A percentile compares a stretch with the other conserved stretches of the same genome.
Conservation (phyloP, 2,113 vertebrate species). For the Henicopernis longicauda region DNA sequence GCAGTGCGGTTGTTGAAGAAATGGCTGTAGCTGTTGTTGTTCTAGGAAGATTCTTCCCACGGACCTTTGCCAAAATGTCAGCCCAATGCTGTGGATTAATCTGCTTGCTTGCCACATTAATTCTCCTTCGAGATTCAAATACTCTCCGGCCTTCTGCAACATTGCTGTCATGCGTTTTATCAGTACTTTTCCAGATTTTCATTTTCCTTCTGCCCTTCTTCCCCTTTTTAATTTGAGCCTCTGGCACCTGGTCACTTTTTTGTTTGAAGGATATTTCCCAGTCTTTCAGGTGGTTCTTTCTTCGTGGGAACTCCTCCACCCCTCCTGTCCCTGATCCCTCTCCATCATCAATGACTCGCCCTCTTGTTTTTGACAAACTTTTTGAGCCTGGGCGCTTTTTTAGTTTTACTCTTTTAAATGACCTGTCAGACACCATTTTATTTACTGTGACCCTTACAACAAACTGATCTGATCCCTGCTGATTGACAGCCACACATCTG, state of each 20-base stretch:
- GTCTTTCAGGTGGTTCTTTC: slow-evolving; percentile 26
- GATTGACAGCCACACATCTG: slow-evolving; percentile 85
- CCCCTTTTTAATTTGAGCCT: slow-evolving; percentile 9
- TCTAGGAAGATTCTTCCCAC: slow-evolving; percentile 72
- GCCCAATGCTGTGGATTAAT: slow-evolving; percentile 90
- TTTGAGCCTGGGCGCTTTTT: slow-evolving; percentile 74
- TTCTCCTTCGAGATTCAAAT: slow-evolving; percentile 75
- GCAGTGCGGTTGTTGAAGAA: not conserved
- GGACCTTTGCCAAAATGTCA: slow-evolving; percentile 86
- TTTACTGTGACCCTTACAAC: slow-evolving; percentile 72
- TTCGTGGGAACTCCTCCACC: not conserved
- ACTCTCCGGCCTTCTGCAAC: slow-evolving; percentile 70
- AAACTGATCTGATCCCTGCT: slow-evolving; percentile 77
- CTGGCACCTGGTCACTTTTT: not conserved
- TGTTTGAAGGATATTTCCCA: slow-evolving; percentile 23
- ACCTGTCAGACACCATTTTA: slow-evolving; percentile 58
- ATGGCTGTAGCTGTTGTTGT: slow-evolving; percentile 8
- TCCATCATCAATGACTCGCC: slow-evolving; percentile 50
- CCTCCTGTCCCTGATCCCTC: slow-evolving; percentile 77
- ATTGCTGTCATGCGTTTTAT: slow-evolving; percentile 49
- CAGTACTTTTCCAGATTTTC: slow-evolving; percentile 62
- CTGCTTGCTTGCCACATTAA: slow-evolving; percentile 79
- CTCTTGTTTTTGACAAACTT: slow-evolving; percentile 60
- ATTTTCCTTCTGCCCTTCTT: slow-evolving; percentile 65
- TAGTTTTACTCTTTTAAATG: slow-evolving; percentile 62